Percentiles rank a stretch among this genome's conserved stretches.
phyloP scores from a whole-genome alignment of 2,113 vertebrate species.

The Lethenteron camtschaticum region DNA sequence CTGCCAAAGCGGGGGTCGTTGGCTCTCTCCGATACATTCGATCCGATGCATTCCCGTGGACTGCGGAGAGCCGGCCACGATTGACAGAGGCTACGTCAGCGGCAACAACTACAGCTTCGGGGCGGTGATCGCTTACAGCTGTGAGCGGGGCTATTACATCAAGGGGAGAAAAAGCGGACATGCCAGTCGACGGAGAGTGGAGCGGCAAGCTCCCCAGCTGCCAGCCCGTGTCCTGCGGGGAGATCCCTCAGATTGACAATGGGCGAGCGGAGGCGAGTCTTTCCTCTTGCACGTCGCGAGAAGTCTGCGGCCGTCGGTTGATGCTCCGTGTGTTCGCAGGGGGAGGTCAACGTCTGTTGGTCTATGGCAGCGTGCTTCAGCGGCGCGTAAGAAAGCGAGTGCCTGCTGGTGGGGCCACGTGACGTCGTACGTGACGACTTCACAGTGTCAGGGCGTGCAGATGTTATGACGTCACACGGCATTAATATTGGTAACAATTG shows the following conservation, averaged over 20 bases:
- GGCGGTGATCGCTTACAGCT: slow-evolving; percentile 76
- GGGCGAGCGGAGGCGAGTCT: slow-evolving; percentile 47
- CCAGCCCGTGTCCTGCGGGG: slow-evolving; percentile 51
- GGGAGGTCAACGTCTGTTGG: too few species aligned
- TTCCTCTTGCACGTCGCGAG: too few species aligned
- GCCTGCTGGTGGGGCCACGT: too few species aligned
- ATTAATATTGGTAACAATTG: too few species aligned
- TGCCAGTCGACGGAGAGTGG: slow-evolving; percentile 73
- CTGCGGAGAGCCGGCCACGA: slow-evolving; percentile 48
- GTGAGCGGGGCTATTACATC: slow-evolving; percentile 64
- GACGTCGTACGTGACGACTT: too few species aligned
- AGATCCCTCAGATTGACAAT: slow-evolving; percentile 41
- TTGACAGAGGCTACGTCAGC: slow-evolving; percentile 53
- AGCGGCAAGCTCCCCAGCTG: slow-evolving; percentile 50
- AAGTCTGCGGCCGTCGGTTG: too few species aligned
- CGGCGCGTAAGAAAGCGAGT: too few species aligned
- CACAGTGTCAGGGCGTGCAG: too few species aligned
- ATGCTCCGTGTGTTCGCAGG: too few species aligned
- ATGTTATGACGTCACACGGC: too few species aligned
- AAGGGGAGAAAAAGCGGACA: slow-evolving; percentile 69
- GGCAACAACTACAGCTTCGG: slow-evolving; percentile 79
- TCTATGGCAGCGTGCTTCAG: too few species aligned
- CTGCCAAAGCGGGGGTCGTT: slow-evolving; percentile 58
- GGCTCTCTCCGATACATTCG: slow-evolving; percentile 44
- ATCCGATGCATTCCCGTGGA: slow-evolving; percentile 65